Evolutionary conservation across 2,888 invertebrate species (phyloP).

Genomic region (Caenorhabditis sulstoni): DNA sequence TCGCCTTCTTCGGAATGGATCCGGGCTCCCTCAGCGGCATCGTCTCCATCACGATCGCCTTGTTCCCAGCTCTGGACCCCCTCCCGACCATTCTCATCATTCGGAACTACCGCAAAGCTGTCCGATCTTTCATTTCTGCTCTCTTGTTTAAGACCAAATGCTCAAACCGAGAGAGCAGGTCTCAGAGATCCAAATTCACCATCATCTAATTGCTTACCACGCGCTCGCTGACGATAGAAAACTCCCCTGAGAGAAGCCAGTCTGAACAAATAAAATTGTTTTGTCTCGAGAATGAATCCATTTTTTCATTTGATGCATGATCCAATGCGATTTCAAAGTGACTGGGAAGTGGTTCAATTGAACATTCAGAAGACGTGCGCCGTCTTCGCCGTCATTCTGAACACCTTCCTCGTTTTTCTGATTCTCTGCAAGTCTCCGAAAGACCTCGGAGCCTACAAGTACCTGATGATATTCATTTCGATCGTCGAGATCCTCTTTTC

Average conservation of each 20-base stretch:
- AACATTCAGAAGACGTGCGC: slow-evolving; percentile 3
- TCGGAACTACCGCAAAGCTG: slow-evolving; percentile 27
- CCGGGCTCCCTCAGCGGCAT: slow-evolving; percentile 22
- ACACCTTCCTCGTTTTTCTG: slow-evolving; percentile 2
- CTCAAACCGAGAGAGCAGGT: not conserved
- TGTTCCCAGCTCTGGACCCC: slow-evolving; percentile 44
- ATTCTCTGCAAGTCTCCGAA: slow-evolving; percentile 26
- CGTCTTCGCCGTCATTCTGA: slow-evolving; percentile 5
- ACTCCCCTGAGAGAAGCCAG: no score
- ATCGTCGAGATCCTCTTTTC: slow-evolving; percentile 12
- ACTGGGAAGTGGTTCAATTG: slow-evolving; percentile 1
- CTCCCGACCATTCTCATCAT: slow-evolving; percentile 36
- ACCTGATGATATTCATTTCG: slow-evolving; percentile 33
- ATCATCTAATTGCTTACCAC: no score
- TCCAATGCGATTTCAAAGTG: not conserved
- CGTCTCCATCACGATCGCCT: slow-evolving; percentile 24
- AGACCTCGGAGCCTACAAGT: slow-evolving; percentile 30
- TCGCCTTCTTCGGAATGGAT: slow-evolving; percentile 15
- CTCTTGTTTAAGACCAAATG: not conserved
- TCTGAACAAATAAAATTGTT: no score
- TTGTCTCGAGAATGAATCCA: no score
- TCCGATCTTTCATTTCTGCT: not conserved
- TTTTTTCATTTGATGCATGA: no score
- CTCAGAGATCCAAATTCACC: no score
- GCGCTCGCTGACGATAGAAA: no score